Percentiles rank a stretch among this genome's conserved stretches.
Evolutionary conservation across 1,140 invertebrate species (phyloP).

Genomic region (Drosophila navojoa): DNA sequence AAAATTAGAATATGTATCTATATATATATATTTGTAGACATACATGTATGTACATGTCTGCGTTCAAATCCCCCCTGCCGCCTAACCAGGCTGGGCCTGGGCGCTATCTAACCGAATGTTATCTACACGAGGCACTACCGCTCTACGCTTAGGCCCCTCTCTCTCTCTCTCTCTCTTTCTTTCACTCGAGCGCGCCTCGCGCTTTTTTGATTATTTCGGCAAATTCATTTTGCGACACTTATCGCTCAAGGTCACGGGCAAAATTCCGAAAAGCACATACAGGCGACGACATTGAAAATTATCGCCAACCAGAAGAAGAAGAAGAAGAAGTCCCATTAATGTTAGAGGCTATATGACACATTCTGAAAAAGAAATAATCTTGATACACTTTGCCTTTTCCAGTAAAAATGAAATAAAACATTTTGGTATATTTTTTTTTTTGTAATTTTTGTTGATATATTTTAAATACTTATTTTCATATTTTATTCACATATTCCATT

Average conservation of each 20-base stretch:
- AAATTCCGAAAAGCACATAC: slow-evolving; percentile 68
- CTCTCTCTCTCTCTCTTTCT: too few relatives aligned
- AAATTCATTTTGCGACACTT: slow-evolving; percentile 81
- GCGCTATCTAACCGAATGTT: slow-evolving; percentile 44
- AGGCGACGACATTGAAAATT: slow-evolving; percentile 75
- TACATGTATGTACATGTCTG: not conserved
- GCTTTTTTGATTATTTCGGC: slow-evolving; percentile 77
- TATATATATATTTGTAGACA: not conserved
- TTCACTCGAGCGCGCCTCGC: not conserved
- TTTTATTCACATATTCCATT: slow-evolving; percentile 80
- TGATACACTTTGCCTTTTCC: not conserved
- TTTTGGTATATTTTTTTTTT: slow-evolving; percentile 33
- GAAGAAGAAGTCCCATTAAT: slow-evolving; percentile 18
- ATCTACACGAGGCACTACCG: slow-evolving; percentile 66
- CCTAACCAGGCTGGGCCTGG: not conserved
- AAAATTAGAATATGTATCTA: slow-evolving; percentile 60
- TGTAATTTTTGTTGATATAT: slow-evolving; percentile 77
- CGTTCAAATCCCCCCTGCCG: not conserved
- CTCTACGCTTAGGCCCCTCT: too few relatives aligned
- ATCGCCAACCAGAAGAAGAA: slow-evolving; percentile 44
- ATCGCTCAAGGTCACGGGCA: slow-evolving; percentile 81
- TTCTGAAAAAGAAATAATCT: slow-evolving; percentile 11
- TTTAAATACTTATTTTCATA: slow-evolving; percentile 80
- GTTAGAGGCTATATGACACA: slow-evolving; percentile 11
- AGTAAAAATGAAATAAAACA: slow-evolving; percentile 21